Evolutionary conservation across 2,888 invertebrate genomes (phyloP).

Genomic region (Mayetiola destructor): DNA sequence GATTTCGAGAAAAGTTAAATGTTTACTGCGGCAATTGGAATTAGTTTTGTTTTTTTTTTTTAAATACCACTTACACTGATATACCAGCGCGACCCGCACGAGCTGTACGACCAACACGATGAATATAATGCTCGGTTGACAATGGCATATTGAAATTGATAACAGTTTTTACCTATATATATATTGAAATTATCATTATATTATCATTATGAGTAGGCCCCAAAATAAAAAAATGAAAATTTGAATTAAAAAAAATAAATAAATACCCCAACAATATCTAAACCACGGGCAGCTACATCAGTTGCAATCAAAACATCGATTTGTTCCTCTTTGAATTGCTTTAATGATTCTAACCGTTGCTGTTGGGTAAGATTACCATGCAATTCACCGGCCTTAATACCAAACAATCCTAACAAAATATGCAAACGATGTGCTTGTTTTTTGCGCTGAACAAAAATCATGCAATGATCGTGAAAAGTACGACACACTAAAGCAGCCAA

Average conservation of each 20-base stretch:
- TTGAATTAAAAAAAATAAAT: no score
- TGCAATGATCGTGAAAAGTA: constrained; percentile 80
- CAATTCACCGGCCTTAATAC: constrained; percentile 73
- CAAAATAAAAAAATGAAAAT: no score
- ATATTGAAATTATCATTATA: no score
- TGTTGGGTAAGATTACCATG: constrained; percentile 95
- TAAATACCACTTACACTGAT: no score
- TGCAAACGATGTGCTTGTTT: constrained; percentile 88
- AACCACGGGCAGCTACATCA: constrained; percentile 79
- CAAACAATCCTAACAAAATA: constrained; percentile 77
- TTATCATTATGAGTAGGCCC: no score
- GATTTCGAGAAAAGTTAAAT: no score
- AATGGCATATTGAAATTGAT: constrained; percentile 94
- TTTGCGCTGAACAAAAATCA: constrained; percentile 95
- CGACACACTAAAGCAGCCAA: constrained; percentile 67
- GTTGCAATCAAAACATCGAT: constrained; percentile 84
- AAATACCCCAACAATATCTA: constrained; percentile 95
- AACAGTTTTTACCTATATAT: constrained; percentile 92
- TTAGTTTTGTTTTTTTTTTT: no score
- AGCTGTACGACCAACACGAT: constrained; percentile 88
- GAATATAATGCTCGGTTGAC: constrained; percentile 90
- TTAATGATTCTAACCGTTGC: constrained; percentile 77
- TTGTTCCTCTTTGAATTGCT: constrained; percentile 72
- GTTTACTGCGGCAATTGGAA: no score
- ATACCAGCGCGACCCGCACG: constrained; percentile 87